Conservation (phyloP, 2,113 vertebrate genomes). For the Pedionomus torquatus region DNA sequence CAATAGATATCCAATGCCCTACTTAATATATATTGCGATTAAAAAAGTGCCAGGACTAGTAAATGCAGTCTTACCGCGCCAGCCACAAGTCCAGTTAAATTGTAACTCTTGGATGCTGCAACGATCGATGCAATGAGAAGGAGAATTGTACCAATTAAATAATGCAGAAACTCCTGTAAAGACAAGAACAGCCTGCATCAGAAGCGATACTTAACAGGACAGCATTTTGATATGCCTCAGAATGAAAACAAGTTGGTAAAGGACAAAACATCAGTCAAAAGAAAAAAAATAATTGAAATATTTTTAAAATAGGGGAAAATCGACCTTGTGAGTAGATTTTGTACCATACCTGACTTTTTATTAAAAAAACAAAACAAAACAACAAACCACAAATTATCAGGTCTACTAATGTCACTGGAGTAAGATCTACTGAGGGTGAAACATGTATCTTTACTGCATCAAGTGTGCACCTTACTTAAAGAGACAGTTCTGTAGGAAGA, state of each 20-base stretch:
- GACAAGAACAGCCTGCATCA: conserved; percentile 29
- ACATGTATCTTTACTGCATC: neutral
- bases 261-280: neutral
- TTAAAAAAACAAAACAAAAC: neutral
- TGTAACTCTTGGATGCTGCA: conserved; percentile 76
- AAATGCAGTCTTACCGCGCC: conserved; percentile 81
- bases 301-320: neutral
- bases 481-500: neutral
- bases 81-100: conserved; percentile 76
- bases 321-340: neutral
- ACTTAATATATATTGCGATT: neutral
- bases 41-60: neutral
- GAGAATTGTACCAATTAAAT: conserved; percentile 85
- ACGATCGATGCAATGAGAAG: conserved; percentile 89
- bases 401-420: neutral
- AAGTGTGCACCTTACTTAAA: neutral
- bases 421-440: neutral
- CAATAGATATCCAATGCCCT: neutral
- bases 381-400: neutral
- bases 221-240: neutral
- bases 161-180: conserved; percentile 92
- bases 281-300: neutral
- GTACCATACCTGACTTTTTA: neutral
- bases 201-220: neutral
- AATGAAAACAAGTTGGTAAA: neutral